These are phyloP conservation scores for Bilobella aurantiaca DNA, from an alignment of 1,140 invertebrate genomes.

Conservation along the genomic window DNA sequence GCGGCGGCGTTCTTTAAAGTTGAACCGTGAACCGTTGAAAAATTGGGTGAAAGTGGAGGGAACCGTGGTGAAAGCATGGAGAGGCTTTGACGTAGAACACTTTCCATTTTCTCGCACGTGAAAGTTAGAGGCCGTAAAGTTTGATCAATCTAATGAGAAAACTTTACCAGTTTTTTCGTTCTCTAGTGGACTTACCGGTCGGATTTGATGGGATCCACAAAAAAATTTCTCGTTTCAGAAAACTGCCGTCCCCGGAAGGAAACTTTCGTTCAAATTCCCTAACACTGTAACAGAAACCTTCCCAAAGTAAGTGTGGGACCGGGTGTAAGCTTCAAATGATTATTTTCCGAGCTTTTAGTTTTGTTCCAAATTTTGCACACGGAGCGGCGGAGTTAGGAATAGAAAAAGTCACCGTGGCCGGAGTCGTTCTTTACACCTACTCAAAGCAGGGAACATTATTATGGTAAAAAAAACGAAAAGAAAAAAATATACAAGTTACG, in stretches of 20 bases:
- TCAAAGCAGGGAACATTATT: too few relatives aligned
- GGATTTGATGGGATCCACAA: not conserved
- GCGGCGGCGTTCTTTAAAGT: too few relatives aligned
- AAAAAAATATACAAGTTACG: too few relatives aligned
- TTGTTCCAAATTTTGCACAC: slow-evolving; percentile 35
- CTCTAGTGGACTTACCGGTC: slow-evolving; percentile 2
- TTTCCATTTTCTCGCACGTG: not conserved
- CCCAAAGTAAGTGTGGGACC: slow-evolving; percentile 1
- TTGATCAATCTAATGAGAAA: not conserved
- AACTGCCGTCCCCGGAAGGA: slow-evolving; percentile 9
- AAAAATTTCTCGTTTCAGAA: not conserved
- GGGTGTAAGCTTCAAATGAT: slow-evolving; percentile 13
- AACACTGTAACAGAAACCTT: slow-evolving; percentile 18
- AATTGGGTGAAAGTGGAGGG: too few relatives aligned
- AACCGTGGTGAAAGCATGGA: too few relatives aligned
- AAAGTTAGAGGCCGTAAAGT: not conserved
- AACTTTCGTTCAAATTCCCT: not conserved
- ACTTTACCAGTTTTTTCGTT: not conserved
- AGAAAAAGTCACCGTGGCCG: slow-evolving; percentile 23
- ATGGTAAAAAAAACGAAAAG: too few relatives aligned
- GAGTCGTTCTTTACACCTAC: too few relatives aligned
- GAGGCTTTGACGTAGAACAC: too few relatives aligned
- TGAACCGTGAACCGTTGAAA: too few relatives aligned
- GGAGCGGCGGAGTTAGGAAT: slow-evolving; percentile 24
- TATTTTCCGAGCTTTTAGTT: slow-evolving; percentile 28